Percentiles rank a stretch among this genome's conserved stretches.
Evolutionary conservation across 1,140 invertebrate genomes (phyloP).

Genomic region (Diploscapter pachys): DNA sequence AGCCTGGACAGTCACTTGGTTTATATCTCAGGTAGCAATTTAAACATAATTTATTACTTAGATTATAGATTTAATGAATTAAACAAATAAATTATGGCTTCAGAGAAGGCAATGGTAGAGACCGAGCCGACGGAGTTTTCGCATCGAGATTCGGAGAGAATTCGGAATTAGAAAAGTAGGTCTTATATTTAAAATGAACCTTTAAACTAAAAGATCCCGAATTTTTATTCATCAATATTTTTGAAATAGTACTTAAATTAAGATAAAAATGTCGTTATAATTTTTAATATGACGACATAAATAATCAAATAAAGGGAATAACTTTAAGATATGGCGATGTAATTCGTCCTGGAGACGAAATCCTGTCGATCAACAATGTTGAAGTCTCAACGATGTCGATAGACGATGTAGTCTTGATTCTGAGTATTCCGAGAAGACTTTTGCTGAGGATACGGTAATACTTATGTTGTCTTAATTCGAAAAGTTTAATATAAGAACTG

Average conservation of each 20-base stretch:
- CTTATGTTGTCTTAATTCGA: neutral
- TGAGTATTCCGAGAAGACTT: constrained; percentile 93
- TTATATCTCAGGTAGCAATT: constrained; percentile 76
- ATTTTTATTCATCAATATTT: too few species aligned
- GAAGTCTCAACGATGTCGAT: constrained; percentile 94
- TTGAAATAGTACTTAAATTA: too few species aligned
- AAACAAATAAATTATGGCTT: constrained; percentile 1
- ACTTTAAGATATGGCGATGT: constrained; percentile 77
- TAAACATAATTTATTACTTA: constrained; percentile 1
- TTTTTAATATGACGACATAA: neutral
- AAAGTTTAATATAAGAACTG: neutral
- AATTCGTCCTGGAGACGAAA: constrained; percentile 97
- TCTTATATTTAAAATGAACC: neutral
- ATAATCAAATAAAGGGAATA: neutral
- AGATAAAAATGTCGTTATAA: neutral
- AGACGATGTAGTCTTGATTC: constrained; percentile 95
- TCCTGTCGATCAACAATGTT: constrained; percentile 92
- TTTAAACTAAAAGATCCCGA: neutral
- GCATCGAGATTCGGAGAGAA: constrained; percentile 86
- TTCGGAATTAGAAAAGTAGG: constrained; percentile 71
- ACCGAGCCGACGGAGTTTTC: constrained; percentile 90
- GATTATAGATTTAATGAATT: constrained; percentile 19
- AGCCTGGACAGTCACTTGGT: constrained; percentile 94
- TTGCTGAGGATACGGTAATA: constrained; percentile 66
- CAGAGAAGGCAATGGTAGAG: constrained; percentile 67